Conservation (phyloP, 64 coral and sea anemone genomes). For the Anthopleura sola region DNA sequence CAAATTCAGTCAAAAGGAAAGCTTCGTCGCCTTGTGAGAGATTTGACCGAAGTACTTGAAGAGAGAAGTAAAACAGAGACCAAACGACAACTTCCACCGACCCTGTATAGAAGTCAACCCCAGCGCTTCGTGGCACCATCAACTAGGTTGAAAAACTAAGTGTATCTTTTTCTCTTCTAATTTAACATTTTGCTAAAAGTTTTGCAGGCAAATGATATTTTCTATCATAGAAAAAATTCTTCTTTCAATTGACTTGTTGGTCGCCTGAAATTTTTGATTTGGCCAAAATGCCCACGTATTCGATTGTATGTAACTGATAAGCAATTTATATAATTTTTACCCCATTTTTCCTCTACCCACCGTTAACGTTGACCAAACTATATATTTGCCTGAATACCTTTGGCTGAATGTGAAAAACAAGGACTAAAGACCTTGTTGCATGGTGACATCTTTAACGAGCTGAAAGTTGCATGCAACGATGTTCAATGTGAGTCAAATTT, state of each 20-base stretch:
- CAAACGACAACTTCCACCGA: slow-evolving; percentile 13
- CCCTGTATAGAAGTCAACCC: background rate
- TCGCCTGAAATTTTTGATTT: background rate
- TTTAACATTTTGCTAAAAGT: background rate
- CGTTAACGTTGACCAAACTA: no score
- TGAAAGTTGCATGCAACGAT: no score
- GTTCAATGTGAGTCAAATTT: no score
- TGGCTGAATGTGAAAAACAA: background rate
- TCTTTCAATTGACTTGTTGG: background rate
- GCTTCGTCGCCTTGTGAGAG: background rate
- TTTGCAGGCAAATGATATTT: background rate
- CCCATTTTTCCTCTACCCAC: no score
- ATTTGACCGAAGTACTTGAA: background rate
- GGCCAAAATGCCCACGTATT: no score
- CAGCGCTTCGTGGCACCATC: background rate
- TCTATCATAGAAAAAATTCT: background rate
- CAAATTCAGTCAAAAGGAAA: background rate
- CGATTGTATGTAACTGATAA: no score
- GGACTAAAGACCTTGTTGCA: no score
- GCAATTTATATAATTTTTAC: no score
- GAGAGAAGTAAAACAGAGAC: background rate
- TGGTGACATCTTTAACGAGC: no score
- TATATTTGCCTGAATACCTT: background rate
- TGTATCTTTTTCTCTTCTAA: background rate
- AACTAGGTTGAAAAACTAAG: slow-evolving; percentile 13